Evolutionary conservation across 2,888 invertebrate genomes (phyloP), one percentile per base, ranked within the genome.

Genomic region (Pheosia gnoma): DNA sequence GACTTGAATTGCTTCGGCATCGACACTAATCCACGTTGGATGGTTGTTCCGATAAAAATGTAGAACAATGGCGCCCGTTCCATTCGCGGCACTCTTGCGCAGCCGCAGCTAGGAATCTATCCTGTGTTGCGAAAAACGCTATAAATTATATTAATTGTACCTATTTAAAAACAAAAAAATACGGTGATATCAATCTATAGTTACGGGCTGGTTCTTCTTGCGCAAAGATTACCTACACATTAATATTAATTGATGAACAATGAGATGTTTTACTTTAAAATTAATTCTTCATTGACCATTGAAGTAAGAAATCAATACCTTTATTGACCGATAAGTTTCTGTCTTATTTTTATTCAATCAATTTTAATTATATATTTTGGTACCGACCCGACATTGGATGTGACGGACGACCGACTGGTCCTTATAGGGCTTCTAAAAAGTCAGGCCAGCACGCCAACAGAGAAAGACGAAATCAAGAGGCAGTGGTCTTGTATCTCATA

Each of bases 21-120:
- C 84, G 84, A 86, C 88, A 87, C 77, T 86, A 87, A 89, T 90
- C 84, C 85, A 79, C 74, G 75, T 68, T 70, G 85, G 88, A 90
- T 90, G 82, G 78, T 66, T 59, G 70, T 68, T 70, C 72, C 71
- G 88, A 87, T 90, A 90, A 85, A 78, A 78, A 81, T 82, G 82
- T 83, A 81, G 75, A 80, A 85, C 85, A 85, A 85, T 84, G 66
- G 81, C 61, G 64, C 60, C 63, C 82, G 85, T 85, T 84, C 83
- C 85, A 65, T 71, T 72, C 78, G 63, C 75, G 79, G 71, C 76
- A 75, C 70, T 77, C 76, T 83, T 83, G 82, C 83, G 78, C 78
- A 83, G 72, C 60, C 66, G 68, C 64, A 57, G 67, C 70, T 75
- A 78, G 78, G 74, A 77, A 77, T 72, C 74, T 75, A 80, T 72